phyloP scores from a whole-genome alignment of 2,797 vertebrate species.

The Enteromius mattozi region DNA sequence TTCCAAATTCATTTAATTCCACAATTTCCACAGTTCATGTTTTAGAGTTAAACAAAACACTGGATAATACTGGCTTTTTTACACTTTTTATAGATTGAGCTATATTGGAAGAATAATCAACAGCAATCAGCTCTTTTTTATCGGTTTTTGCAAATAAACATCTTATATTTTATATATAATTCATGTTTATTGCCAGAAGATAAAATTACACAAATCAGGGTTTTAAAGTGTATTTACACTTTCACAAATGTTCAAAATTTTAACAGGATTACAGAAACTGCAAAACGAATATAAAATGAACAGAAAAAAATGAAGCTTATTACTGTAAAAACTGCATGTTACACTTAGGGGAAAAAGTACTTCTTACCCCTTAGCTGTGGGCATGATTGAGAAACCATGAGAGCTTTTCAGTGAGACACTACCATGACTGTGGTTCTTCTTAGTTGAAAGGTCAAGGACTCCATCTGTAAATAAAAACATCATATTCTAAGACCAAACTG shows the following conservation, averaged over 20 bases:
- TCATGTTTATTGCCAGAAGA: background rate
- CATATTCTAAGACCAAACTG: background rate
- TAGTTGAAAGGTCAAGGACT: slow-evolving; percentile 97
- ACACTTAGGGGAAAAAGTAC: background rate
- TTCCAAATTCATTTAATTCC: too few relatives aligned
- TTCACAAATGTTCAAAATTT: background rate
- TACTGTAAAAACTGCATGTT: background rate
- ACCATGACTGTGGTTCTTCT: slow-evolving; percentile 88
- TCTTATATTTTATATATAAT: background rate
- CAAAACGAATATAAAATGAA: background rate
- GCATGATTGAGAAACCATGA: slow-evolving; percentile 80
- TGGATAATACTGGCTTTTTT: too few relatives aligned
- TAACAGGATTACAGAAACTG: background rate
- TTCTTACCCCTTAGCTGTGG: slow-evolving; percentile 92
- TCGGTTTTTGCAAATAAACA: too few relatives aligned
- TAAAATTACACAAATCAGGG: background rate
- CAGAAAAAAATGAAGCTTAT: background rate
- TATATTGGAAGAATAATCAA: too few relatives aligned
- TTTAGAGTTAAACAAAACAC: too few relatives aligned
- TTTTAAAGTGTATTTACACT: background rate
- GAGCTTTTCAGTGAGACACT: slow-evolving; percentile 83
- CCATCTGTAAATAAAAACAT: slow-evolving; percentile 83
- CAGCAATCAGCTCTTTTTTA: too few relatives aligned
- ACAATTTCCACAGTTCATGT: too few relatives aligned
- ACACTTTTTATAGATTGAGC: too few relatives aligned